Percentiles rank a stretch among this genome's conserved stretches.
Conservation (phyloP, 1,140 invertebrate genomes). For the Lutraria rhynchaena region DNA sequence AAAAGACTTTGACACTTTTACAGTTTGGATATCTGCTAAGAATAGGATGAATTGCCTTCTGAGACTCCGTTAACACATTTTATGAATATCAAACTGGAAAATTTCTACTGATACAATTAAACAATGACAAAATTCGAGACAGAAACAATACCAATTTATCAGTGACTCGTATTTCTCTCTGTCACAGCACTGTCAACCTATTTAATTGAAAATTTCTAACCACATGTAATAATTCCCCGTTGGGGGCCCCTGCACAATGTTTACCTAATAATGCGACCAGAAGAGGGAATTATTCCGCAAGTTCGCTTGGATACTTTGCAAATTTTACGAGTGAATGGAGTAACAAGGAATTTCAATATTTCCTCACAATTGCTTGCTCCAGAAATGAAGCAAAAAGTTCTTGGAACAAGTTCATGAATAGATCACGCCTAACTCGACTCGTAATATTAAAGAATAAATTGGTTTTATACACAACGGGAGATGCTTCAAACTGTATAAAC, state of each 20-base stretch:
- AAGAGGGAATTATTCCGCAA: constrained; percentile 40
- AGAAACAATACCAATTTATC: too few species aligned
- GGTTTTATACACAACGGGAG: constrained; percentile 2
- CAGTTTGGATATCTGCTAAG: too few species aligned
- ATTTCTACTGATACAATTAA: too few species aligned
- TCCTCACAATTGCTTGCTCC: constrained; percentile 19
- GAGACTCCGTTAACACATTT: too few species aligned
- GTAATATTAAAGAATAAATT: constrained; percentile 23
- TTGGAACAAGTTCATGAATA: constrained; percentile 22
- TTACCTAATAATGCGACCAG: constrained; percentile 34
- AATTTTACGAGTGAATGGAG: constrained; percentile 43
- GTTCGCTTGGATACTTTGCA: constrained; percentile 19
- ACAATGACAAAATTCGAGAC: too few species aligned
- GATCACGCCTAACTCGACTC: neutral
- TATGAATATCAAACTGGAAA: too few species aligned
- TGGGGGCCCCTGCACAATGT: constrained; percentile 16
- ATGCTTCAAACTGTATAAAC: too few species aligned
- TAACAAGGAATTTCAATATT: constrained; percentile 53
- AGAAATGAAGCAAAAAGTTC: constrained; percentile 35
- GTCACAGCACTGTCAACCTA: too few species aligned
- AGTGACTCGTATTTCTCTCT: too few species aligned
- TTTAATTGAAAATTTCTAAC: constrained; percentile 30
- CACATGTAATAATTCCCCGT: constrained; percentile 23
- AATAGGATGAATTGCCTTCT: too few species aligned
- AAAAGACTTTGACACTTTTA: too few species aligned